Percentiles rank a stretch among this genome's conserved stretches.
These are phyloP conservation scores for Monarcha castaneiventris DNA, from an alignment of 2,113 vertebrate species.

Conservation along the genomic window DNA sequence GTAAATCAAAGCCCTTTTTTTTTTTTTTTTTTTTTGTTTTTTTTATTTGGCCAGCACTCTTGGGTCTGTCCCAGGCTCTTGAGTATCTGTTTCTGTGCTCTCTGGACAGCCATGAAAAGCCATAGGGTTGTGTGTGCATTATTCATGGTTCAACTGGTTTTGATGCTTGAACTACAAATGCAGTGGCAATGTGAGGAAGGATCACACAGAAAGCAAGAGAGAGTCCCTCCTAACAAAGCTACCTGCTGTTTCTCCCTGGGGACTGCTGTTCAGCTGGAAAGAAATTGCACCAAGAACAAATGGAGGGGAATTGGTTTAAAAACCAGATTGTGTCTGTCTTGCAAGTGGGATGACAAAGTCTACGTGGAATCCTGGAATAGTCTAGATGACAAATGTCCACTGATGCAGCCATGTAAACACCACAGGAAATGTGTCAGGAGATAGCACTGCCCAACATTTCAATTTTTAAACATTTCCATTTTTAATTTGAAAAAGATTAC, in stretches of 20 bases:
- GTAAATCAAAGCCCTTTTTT: background rate
- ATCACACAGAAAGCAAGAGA: background rate
- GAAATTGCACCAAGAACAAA: background rate
- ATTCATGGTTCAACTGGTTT: background rate
- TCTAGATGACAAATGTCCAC: slow-evolving; percentile 28
- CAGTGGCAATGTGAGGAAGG: background rate
- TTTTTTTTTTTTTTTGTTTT: background rate
- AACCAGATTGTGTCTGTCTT: background rate
- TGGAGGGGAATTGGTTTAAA: background rate
- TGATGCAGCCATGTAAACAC: background rate
- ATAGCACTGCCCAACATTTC: background rate
- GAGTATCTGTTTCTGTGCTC: background rate
- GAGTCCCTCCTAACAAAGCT: background rate
- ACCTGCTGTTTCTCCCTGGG: background rate
- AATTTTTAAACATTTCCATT: slow-evolving; percentile 37
- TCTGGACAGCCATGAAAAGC: background rate
- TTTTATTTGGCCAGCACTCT: background rate
- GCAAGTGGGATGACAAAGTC: background rate
- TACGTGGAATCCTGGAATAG: background rate
- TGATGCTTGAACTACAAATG: background rate
- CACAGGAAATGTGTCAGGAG: slow-evolving; percentile 16
- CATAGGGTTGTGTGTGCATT: background rate
- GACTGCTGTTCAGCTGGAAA: background rate
- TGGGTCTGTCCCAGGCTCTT: background rate
- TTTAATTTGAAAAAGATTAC: background rate